Conservation (phyloP, 2,113 vertebrate genomes). For the Onychostruthus taczanowskii region DNA sequence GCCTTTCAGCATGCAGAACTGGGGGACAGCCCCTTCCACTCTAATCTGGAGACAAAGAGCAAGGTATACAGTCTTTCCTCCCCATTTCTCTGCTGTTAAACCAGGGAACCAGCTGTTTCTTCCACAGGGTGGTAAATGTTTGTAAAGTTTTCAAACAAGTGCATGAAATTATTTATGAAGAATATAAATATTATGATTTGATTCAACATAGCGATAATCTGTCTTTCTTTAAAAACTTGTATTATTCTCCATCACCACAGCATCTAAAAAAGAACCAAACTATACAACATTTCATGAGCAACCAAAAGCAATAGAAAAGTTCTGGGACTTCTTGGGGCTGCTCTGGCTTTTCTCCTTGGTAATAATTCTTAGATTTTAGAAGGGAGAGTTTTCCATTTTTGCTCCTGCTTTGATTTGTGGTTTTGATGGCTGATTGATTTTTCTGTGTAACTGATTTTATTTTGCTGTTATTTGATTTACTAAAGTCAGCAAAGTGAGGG, state of each 20-base stretch:
- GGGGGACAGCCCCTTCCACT: not conserved
- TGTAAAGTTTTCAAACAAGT: slow-evolving; percentile 10
- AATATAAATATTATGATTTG: not conserved
- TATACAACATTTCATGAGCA: not conserved
- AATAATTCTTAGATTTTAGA: slow-evolving; percentile 15
- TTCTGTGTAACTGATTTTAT: slow-evolving; percentile 16
- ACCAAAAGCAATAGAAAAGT: not conserved
- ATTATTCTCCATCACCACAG: not conserved
- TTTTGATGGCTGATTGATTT: slow-evolving; percentile 50
- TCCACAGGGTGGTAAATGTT: not conserved
- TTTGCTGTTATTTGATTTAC: slow-evolving; percentile 29
- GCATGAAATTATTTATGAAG: not conserved
- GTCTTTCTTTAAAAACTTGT: not conserved
- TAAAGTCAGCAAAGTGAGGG: not conserved
- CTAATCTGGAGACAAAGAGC: not conserved
- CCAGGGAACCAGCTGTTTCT: not conserved
- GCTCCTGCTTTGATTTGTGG: slow-evolving; percentile 25
- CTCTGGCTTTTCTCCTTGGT: not conserved
- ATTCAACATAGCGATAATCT: not conserved
- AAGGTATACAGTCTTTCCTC: not conserved
- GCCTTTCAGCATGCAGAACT: not conserved
- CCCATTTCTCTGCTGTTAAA: not conserved
- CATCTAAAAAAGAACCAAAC: not conserved
- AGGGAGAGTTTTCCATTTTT: not conserved
- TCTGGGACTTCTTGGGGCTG: not conserved